Evolutionary conservation across 2,113 vertebrate genomes (phyloP), one percentile per base, ranked within the genome.

Genomic region (Machaerirhynchus nigripectus): DNA sequence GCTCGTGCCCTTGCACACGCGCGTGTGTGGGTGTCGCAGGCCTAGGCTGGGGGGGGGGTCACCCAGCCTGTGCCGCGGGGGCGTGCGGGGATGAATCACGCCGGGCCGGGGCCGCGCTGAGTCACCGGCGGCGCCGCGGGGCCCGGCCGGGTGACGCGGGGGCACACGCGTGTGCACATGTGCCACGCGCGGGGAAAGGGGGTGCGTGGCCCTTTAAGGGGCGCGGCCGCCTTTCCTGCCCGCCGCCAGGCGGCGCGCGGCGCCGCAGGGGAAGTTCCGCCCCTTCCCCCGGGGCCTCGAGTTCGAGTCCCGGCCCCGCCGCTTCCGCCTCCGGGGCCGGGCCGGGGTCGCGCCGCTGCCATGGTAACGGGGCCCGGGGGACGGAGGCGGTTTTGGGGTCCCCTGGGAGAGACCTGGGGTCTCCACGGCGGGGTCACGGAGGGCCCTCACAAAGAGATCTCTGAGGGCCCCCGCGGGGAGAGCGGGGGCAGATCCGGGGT

Each of bases 331-430:
- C 21, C 28, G 21, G 39, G 31, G 46, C 46, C 63, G 10, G 59
- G 49, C 69, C 82, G 40, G 69, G 69, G 57, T 33, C 59, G 60
- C 57, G n/a, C 31, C 8, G 67, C 94, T 87, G 79, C 93, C 75
- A 97, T 97, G 97, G 97, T 97, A 97, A 96, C 88, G 50, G 61
- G 60, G 16, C 13, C 14, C 31, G 65, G 70, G 13, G 11, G 2
- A 15, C 19, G 4, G 83, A 7, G 31, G 18, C 7, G 46, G 14
- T 5, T 33, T 49, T 7, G 39, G 69, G 63, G 68, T 33, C 22
- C 15, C 44, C 30, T 8, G 49, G 50, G 70, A 8, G 42, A 6
- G 24, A 3, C 35, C 7, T 7, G 60, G 50, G n/a, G 57, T 40
- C 12, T 13, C 9, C 59, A 4, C 15, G 8, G 15, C 3, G 55